Evolutionary conservation across 2,113 vertebrate genomes (phyloP).

Genomic region (Stegostoma tigrinum): DNA sequence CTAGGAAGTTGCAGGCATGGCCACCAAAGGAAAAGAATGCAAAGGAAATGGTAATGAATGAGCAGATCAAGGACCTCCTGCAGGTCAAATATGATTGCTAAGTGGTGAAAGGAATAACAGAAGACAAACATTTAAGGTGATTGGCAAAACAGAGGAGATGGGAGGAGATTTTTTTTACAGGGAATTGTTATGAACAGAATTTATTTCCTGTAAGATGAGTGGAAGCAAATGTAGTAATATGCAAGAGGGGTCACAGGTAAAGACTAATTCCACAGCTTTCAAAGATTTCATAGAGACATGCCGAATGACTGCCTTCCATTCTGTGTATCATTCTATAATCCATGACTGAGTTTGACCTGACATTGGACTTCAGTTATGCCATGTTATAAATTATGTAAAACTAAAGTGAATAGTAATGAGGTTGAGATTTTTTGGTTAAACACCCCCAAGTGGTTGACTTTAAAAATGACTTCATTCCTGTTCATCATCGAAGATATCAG

Average conservation of each 20-base stretch:
- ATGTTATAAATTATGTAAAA: too few relatives aligned
- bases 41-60: not conserved
- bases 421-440: too few relatives aligned
- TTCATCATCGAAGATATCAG: too few relatives aligned
- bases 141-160: not conserved
- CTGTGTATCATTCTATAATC: not conserved
- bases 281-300: not conserved
- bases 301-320: not conserved
- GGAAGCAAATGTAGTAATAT: not conserved
- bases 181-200: not conserved
- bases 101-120: not conserved
- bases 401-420: too few relatives aligned
- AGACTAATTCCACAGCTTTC: not conserved
- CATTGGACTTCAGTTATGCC: too few relatives aligned
- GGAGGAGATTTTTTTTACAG: not conserved
- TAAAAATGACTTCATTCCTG: too few relatives aligned
- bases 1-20: not conserved
- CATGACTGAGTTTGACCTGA: not conserved
- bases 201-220: not conserved
- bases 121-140: not conserved
- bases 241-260: not conserved
- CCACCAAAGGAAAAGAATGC: not conserved
- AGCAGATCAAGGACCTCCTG: not conserved
- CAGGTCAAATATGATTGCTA: not conserved
- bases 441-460: too few relatives aligned